Base-by-base conservation (phyloP, 2,113 vertebrate species). In the Deroptyus accipitrinus region DNA sequence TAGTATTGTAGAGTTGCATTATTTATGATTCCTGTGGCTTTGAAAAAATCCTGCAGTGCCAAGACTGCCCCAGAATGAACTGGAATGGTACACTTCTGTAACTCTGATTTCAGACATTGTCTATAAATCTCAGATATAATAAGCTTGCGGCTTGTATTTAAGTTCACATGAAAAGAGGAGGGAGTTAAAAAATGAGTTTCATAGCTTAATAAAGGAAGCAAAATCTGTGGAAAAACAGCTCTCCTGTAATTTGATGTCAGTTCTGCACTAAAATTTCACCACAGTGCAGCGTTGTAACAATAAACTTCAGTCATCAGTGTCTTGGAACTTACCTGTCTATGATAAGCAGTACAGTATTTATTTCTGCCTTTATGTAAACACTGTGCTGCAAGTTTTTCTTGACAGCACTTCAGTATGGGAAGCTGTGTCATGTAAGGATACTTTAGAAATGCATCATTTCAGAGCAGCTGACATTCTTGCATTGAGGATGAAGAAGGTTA, bases 321-420 rank as follows among this genome's bases (percentile, higher is more conserved):
- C 68, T 94, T 88, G 92, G 72, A 94, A 62, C 39, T 90, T 93
- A 83, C 20, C 57, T 92, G 82, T 28, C 49, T 96, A 37, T 49
- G 92, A 81, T 90, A 90, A 92, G 83, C 69, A 46, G 64, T 55
- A 24, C 39, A 44, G 80, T 86, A 72, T 90, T 94, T 95, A 75
- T 94, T 95, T 90, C 79, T 96, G 73, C 72, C 85, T 92, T 86
- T 90, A 83, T 92, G 73, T 95, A 94, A 97, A 97, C 92, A 81
- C 64, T 78, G 28, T 67, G 69, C 73, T 6, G 83, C 90, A 61
- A 92, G 88, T 88, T 57, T 68, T 83, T 96, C 55, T 33, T 70
- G 79, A 94, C 79, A 64, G 68, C 83, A 37, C 68, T 96, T 86
- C 51, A 78, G 33, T 25, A 61, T 51, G 39, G 85, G 68, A 86